Evolutionary conservation across 2,113 vertebrate genomes (phyloP), one percentile per base, ranked within the genome.

Genomic region (Capreolus pygargus): DNA sequence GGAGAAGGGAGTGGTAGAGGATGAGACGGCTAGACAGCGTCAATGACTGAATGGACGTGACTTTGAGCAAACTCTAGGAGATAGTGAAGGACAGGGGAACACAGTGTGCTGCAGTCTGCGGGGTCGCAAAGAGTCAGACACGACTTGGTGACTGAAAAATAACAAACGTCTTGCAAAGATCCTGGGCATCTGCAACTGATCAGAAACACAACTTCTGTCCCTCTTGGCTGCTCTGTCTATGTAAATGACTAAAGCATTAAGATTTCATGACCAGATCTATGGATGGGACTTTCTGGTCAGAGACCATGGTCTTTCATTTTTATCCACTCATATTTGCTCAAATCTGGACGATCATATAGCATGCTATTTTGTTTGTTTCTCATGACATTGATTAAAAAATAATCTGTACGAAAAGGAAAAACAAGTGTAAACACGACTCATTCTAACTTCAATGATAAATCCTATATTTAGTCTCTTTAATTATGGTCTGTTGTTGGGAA

Each of bases 181-280:
- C 28, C 30, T 7, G 1, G 43, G 14, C 36, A 15, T 17, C 13
- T 60, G 6, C 13, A 33, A 17, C 13, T 13, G 47, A 28, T 23
- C 9, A 23, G 33, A 10, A 25, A 21, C 0, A 0, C 12, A 6
- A 11, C 25, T 39, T 54, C 5, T 3, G 0, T 2, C 1, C 19
- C 5, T 8, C 3, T 0, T 0, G 14, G 39, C 39, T 28, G 5
- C 0, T 76, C n/a, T 64, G 8, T 4, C 39, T 14, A 55, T 5
- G 3, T 7, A 3, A 28, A 74, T 2, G 13, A 27, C 43, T 11
- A 28, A 57, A 55, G 19, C 28, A 13, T 30, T 28, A 25, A 5
- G 33, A 47, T 57, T 36, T 54, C 14, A 15, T 30, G 55, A 50
- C 5, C 11, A 70, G 30, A 14, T 67, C 30, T 36, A 1, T 0